A percentile compares a stretch with the other conserved stretches of the same genome.
Conservation (phyloP, 2,797 vertebrate genomes). For the Rhinichthys osculus region DNA sequence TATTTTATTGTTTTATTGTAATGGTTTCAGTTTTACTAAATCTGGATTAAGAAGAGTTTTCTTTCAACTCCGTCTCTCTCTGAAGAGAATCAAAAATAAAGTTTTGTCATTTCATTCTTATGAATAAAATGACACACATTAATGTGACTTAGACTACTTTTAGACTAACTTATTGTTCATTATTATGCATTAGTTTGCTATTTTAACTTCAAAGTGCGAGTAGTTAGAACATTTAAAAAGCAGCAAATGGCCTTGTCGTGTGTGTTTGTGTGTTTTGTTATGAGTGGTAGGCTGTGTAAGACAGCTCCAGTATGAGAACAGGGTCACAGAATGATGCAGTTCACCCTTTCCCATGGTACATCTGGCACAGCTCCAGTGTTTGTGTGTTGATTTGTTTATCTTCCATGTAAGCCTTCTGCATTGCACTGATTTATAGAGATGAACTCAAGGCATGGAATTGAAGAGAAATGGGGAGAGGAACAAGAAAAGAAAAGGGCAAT, state of each 20-base stretch:
- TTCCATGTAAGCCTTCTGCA: background rate
- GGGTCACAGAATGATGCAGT: conserved; percentile 49
- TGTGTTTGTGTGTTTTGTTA: conserved; percentile 35
- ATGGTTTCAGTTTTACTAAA: no score
- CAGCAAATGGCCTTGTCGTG: background rate
- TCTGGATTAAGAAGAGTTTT: background rate
- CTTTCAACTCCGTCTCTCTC: background rate
- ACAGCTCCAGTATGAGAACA: conserved; percentile 59
- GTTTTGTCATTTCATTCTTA: background rate
- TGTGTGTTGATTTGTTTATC: conserved; percentile 39
- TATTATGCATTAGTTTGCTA: background rate
- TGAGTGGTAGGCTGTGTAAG: background rate
- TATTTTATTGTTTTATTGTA: no score
- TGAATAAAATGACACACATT: background rate
- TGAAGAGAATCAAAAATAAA: no score
- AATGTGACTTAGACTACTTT: background rate
- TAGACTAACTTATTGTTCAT: background rate
- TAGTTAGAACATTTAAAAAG: background rate
- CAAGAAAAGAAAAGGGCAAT: background rate
- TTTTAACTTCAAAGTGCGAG: background rate
- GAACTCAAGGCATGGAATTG: conserved; percentile 6
- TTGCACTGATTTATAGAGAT: conserved; percentile 29
- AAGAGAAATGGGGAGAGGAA: conserved; percentile 24
- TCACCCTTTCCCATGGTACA: conserved; percentile 66
- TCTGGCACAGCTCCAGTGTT: conserved; percentile 60